Conservation (phyloP, 2,113 vertebrate genomes). For the Oryzias javanicus region DNA sequence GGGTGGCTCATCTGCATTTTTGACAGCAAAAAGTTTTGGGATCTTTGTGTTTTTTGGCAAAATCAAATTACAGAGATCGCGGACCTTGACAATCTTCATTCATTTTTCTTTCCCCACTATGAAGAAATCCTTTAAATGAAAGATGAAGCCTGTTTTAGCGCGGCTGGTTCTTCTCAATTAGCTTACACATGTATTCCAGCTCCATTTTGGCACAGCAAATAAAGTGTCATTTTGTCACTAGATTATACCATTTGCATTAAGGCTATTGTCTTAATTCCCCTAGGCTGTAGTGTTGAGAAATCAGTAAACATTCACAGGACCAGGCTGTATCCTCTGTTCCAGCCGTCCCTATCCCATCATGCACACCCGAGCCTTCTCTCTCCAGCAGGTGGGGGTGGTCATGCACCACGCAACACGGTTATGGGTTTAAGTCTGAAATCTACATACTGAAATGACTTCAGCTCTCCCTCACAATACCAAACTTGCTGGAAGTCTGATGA, state of each 20-base stretch:
- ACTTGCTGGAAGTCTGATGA: conserved; percentile 74
- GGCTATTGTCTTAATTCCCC: conserved; percentile 69
- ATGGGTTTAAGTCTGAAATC: conserved; percentile 73
- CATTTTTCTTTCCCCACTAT: conserved; percentile 43
- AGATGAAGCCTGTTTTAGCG: conserved; percentile 59
- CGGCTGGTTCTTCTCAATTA: conserved; percentile 64
- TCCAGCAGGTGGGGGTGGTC: conserved; percentile 76
- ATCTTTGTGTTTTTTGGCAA: conserved; percentile 28
- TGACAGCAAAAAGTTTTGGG: conserved; percentile 31
- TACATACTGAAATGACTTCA: conserved; percentile 75
- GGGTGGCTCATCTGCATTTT: conserved; percentile 51
- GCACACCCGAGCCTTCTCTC: conserved; percentile 63
- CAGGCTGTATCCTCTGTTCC: conserved; percentile 66
- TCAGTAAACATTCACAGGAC: conserved; percentile 59
- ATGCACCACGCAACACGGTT: conserved; percentile 69
- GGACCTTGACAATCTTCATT: conserved; percentile 56
- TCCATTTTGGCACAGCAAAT: conserved; percentile 56
- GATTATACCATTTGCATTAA: conserved; percentile 66
- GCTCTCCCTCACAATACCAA: conserved; percentile 68
- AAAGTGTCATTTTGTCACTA: conserved; percentile 64
- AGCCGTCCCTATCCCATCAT: conserved; percentile 68
- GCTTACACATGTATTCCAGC: conserved; percentile 60
- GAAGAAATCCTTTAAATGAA: conserved; percentile 46
- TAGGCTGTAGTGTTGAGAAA: conserved; percentile 57
- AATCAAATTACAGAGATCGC: conserved; percentile 46